Base-by-base conservation (phyloP, 1,140 invertebrate genomes). In the Achroia grisella region DNA sequence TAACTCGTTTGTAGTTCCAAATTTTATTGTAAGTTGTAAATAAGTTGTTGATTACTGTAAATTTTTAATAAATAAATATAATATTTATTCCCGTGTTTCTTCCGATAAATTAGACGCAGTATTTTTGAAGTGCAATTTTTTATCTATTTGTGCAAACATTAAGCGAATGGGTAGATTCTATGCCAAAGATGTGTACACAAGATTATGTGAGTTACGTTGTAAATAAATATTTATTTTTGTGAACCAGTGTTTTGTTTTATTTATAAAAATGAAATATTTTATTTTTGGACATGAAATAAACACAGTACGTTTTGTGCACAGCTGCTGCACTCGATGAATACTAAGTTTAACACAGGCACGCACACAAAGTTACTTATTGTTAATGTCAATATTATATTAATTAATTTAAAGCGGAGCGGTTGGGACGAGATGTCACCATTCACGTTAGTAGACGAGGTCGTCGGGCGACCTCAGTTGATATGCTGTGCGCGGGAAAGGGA, bases 61-160 rank as follows among this genome's bases (percentile, higher is more conserved):
- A 54, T 52, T 45, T 47, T 61, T 61, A 57, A 44, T 44, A 44
- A 37, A 52, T 23, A 49, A 58, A 23, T 11, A 17, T 13, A 5
- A 60, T 66, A 42, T 50, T 33, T 57, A 39, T 15, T 44, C 53
- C 64, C 56, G 48, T 60, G 2, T 23, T 3, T 61, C 53, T 52
- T 49, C 40, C 44, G 46, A 46, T 51, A 37, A 23, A 17, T 37
- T 55, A 62, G 45, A 68, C 48, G 49, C 76, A 76, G 71, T 81
- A 79, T 82, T 78, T 76, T 77, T 62, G 51, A 66, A 75, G 75
- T 82, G 77, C 75, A 82, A 82, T 82, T 71, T 62, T 52, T 61
- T 58, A 44, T 52, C 63, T 59, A 39, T 56, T 48, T 44, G 56
- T 68, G 48, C 56, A 56, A 54, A 61, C 56, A 62, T 30, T 31